A percentile compares a stretch with the other conserved stretches of the same genome.
Evolutionary conservation across 2,113 vertebrate genomes (phyloP).

Genomic region (Trogon melanurus): DNA sequence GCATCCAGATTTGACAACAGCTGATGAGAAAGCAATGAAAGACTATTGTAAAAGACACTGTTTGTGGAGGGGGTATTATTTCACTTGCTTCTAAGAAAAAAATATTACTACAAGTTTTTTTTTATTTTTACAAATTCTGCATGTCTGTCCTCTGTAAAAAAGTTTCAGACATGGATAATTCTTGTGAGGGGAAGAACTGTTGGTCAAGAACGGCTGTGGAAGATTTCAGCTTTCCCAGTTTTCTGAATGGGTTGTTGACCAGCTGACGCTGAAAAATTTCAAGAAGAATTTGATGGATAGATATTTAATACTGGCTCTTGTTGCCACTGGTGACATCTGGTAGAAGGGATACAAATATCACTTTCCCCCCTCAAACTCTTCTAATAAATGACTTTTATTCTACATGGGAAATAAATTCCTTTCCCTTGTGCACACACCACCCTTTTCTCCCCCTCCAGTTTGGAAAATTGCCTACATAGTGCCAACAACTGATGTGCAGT

Average conservation of each 20-base stretch:
- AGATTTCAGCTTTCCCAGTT: background rate
- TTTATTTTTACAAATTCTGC: background rate
- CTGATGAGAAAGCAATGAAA: background rate
- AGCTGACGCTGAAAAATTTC: constrained; percentile 43
- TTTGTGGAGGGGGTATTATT: background rate
- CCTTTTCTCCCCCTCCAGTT: background rate
- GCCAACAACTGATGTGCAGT: constrained; percentile 56
- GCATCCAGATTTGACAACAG: background rate
- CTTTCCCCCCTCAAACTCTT: background rate
- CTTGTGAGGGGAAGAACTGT: background rate
- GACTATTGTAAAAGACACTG: background rate
- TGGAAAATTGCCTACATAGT: constrained; percentile 54
- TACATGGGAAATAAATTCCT: background rate
- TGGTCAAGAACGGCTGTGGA: background rate
- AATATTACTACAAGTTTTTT: background rate
- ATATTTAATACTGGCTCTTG: constrained; percentile 43
- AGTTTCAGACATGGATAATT: background rate
- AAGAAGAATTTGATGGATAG: constrained; percentile 44
- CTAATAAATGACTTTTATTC: background rate
- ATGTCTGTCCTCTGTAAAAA: background rate
- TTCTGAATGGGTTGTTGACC: constrained; percentile 34
- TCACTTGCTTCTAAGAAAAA: background rate
- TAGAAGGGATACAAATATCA: constrained; percentile 25
- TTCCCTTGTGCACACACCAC: background rate
- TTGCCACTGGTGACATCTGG: constrained; percentile 46